Conservation (phyloP, 2,797 vertebrate genomes). For the Schizopygopsis malacanthus region DNA sequence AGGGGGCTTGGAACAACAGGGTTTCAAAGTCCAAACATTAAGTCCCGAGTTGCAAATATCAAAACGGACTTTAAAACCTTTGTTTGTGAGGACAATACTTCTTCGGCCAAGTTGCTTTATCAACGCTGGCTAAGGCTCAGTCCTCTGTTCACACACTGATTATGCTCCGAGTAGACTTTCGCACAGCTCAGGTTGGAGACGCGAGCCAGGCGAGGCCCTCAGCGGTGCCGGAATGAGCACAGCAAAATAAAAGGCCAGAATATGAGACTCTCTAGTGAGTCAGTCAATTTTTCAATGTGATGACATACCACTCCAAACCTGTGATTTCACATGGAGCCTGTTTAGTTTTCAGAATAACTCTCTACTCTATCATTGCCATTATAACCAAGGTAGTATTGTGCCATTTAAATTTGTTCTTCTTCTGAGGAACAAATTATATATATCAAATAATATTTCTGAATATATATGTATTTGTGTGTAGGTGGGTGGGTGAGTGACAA, state of each 20-base stretch:
- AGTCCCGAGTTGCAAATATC: constrained; percentile 72
- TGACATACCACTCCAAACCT: constrained; percentile 33
- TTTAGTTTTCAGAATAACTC: constrained; percentile 6
- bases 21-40: constrained; percentile 69
- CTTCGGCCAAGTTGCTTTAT: constrained; percentile 73
- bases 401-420: not conserved
- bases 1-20: constrained; percentile 31
- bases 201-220: not conserved
- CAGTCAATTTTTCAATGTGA: constrained; percentile 32
- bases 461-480: not conserved
- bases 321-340: constrained; percentile 26
- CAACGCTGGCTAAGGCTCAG: constrained; percentile 61
- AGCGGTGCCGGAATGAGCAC: constrained; percentile 18
- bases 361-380: constrained; percentile 17
- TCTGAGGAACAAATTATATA: not conserved
- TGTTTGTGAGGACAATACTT: constrained; percentile 61
- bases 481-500: not conserved
- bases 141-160: constrained; percentile 45
- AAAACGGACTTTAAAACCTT: constrained; percentile 70
- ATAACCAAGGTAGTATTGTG: not conserved
- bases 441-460: not conserved
- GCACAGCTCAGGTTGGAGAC: constrained; percentile 1
- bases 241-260: constrained; percentile 34
- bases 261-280: constrained; percentile 31
- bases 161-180: constrained; percentile 36